Conservation (phyloP, 2,113 vertebrate genomes). For the Clinocottus analis region DNA sequence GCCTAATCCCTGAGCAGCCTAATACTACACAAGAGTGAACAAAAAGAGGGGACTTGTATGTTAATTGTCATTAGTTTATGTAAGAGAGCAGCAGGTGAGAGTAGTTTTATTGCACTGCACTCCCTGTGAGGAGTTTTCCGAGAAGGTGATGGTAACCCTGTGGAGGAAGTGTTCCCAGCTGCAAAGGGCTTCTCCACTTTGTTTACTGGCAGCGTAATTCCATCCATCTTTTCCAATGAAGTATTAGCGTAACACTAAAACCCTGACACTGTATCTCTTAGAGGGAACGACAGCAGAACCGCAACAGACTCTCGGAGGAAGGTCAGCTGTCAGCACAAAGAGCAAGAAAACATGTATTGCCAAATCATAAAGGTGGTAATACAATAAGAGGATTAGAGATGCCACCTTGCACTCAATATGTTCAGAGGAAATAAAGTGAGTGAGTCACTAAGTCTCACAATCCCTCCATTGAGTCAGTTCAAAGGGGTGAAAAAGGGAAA, state of each 20-base stretch:
- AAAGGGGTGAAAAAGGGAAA: conserved; percentile 43
- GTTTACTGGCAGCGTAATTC: conserved; percentile 47
- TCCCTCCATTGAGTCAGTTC: conserved; percentile 43
- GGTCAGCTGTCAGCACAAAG: conserved; percentile 41
- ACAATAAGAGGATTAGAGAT: conserved; percentile 52
- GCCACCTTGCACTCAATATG: conserved; percentile 43
- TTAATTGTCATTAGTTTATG: neutral
- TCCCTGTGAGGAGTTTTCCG: conserved; percentile 56
- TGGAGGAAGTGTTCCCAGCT: conserved; percentile 46
- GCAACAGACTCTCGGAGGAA: conserved; percentile 28
- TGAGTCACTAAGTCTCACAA: conserved; percentile 57
- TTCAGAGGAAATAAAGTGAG: conserved; percentile 38
- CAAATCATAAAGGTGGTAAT: conserved; percentile 29
- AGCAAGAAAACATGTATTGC: conserved; percentile 38
- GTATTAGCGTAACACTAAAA: conserved; percentile 40
- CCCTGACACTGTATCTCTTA: conserved; percentile 26
- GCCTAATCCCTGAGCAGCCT: neutral
- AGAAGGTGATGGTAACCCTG: conserved; percentile 32
- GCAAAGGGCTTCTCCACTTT: conserved; percentile 38
- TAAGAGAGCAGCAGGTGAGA: conserved; percentile 6
- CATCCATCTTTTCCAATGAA: conserved; percentile 48
- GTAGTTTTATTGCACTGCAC: conserved; percentile 7
- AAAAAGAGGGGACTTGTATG: neutral
- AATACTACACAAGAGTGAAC: neutral
- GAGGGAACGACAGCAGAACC: conserved; percentile 31